Percentiles rank a stretch among this genome's conserved stretches.
phyloP scores from a whole-genome alignment of 2,797 vertebrate species.

The Poecilia gillii region DNA sequence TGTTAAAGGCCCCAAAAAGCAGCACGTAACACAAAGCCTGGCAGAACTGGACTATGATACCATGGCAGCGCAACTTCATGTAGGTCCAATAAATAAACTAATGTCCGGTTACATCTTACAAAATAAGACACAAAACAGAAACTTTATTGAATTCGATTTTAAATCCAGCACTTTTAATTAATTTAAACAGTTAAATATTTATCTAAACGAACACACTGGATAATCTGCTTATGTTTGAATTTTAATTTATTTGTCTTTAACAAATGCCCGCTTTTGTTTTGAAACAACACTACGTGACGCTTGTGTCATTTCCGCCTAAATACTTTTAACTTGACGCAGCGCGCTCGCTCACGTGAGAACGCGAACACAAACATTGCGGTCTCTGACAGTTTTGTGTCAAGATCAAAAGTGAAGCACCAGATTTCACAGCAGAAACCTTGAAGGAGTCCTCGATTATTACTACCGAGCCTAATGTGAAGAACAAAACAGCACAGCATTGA shows the following conservation, averaged over 20 bases:
- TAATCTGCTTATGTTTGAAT: background rate
- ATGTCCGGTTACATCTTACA: conserved; percentile 29
- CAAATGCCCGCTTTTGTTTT: background rate
- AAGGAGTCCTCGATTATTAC: background rate
- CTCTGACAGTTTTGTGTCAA: background rate
- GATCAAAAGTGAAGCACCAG: background rate
- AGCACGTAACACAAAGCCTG: background rate
- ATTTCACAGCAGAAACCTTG: background rate
- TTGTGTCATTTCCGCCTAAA: background rate
- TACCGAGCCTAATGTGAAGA: background rate
- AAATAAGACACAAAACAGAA: background rate
- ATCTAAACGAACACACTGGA: rapidly evolving
- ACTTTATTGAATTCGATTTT: rapidly evolving
- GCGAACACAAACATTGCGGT: background rate
- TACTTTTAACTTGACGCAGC: background rate
- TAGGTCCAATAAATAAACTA: too few relatives aligned
- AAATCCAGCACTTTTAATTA: too few relatives aligned
- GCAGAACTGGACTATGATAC: conserved; percentile 45
- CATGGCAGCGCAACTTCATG: background rate
- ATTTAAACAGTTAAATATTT: background rate
- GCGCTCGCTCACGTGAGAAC: conserved; percentile 52
- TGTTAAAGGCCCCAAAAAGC: background rate
- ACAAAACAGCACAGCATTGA: background rate
- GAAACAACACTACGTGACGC: background rate
- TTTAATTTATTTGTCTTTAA: background rate